Conservation (phyloP, 2,113 vertebrate genomes). For the Prochilodus magdalenae region DNA sequence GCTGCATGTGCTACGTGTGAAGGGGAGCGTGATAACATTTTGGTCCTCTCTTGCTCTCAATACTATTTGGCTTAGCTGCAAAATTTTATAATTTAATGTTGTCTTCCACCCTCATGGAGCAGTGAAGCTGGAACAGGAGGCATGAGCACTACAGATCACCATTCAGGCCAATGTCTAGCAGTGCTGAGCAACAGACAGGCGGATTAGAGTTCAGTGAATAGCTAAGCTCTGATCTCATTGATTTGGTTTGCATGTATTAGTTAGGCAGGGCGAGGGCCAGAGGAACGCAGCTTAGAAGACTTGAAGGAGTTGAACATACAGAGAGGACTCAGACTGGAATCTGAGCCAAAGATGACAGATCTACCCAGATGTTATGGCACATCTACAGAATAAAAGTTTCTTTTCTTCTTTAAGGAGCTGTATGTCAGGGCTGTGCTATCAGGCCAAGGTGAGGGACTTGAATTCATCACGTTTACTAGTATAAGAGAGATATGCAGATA, state of each 20-base stretch:
- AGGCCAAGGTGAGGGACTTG: not conserved
- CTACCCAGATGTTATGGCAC: not conserved
- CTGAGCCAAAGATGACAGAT: constrained; percentile 47
- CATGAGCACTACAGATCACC: not conserved
- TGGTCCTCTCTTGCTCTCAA: not conserved
- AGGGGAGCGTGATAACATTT: constrained; percentile 15
- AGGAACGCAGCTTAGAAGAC: not conserved
- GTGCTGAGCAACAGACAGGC: not conserved
- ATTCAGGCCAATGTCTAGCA: constrained; percentile 7
- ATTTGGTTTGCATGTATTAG: constrained; percentile 15
- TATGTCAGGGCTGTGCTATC: not conserved
- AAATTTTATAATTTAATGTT: constrained; percentile 43
- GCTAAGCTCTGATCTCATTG: constrained; percentile 18
- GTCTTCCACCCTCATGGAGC: constrained; percentile 15
- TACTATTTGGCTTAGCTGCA: not conserved
- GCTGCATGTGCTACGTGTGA: not conserved
- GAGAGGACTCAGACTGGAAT: constrained; percentile 41
- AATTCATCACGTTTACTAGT: not conserved
- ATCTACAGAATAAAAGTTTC: not conserved
- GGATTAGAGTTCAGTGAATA: constrained; percentile 25
- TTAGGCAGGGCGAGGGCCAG: not conserved
- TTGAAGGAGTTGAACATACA: not conserved
- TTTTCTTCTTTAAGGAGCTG: not conserved
- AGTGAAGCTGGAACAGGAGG: not conserved
- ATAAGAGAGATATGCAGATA: not conserved